Base-by-base conservation (phyloP, 2,888 invertebrate genomes). In the Patella caerulea region DNA sequence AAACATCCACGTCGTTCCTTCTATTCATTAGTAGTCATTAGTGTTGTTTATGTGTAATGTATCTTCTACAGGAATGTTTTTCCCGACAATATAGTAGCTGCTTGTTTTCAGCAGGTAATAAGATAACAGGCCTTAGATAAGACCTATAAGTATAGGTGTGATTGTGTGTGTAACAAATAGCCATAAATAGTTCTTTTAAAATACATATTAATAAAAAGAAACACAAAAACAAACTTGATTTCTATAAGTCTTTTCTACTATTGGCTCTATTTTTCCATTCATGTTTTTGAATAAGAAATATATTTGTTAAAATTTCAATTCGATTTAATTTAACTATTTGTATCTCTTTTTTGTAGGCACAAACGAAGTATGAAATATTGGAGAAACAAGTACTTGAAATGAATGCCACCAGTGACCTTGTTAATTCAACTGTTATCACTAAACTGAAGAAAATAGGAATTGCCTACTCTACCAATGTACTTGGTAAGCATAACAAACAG, bases 401-500 rank as follows among this genome's bases (percentile, higher is more conserved):
- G 9, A 79, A 78, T 73, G 72, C 55, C 17, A 71, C 77, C 3
- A 75, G 79, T 12, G 70, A 76, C 19, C 55, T 78, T 52, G 52
- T 83, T 59, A 79, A 80, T 55, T 34, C 72, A 4, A 78, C 80
- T 2, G 56, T 75, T 9, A 65, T 71, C 7, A 15, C 45, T 15
- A 74, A 73, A n/a, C 74, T 79, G 12, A 85, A 84, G 73, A 72
- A 78, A 34, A 77, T 84, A 12, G 85, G 84, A n/a, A 65, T 79
- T 9, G 82, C 82, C 2, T 59, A 78, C 12, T 80, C 83, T n/a
- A 81, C 85, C 14, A 84, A 85, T 72, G 81, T 85, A 11, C 79
- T 85, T 12, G 85, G 85, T 85, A 75, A 72, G 74, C 59, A 14
- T 45, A 45, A 45, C 45, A 45, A 45, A 45, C 45, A 45, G 9